Evolutionary conservation across 2,888 invertebrate genomes (phyloP), one percentile per base, ranked within the genome.

Genomic region (Meta bourneti): DNA sequence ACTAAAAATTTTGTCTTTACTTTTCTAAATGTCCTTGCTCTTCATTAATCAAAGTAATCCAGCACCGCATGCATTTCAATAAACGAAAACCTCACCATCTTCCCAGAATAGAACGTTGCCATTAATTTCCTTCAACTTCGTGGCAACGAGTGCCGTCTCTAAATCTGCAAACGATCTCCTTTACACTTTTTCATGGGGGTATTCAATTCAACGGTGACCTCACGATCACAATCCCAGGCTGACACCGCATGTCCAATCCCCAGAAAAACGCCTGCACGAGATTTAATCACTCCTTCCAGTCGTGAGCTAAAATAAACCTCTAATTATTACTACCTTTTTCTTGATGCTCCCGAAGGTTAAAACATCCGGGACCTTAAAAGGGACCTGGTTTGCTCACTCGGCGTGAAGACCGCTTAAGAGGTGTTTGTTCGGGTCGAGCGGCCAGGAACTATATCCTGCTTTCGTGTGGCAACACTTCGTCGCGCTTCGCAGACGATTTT

Each of bases 301-400:
- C 16, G 69, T 69, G 51, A 74, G 20, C 69, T 34, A 11, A 81
- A 75, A 70, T 52, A 69, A 86, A 19, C 69, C 20, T 82, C 74
- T 82, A 81, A 81, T 82, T 82, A 78, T 89, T 83, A 49, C 61
- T 61, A 11, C 61, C 51, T 74, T 88, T 34, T 34, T 34, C 34
- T 34, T 34, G 34, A 34, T 34, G 34, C 71, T 54, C 34, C 9
- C 48, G 70, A 52, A 83, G 86, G 84, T 91, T 91, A 87, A 87
- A 71, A 78, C 91, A 91, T 91, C 91, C 91, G 91, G 91, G 91
- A 87, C 77, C 82, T 69, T 82, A 79, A 80, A 61, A 91, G 82
- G 82, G 87, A 71, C 83, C 70, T 74, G 70, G 83, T 87, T 91
- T 91, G 87, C 81, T 79, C 87, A 83, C 83, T 16, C 77, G 54